Percentiles rank a stretch among this genome's conserved stretches.
These are phyloP conservation scores for Ctenopoma kingsleyae DNA, from an alignment of 2,797 vertebrate species.

Conservation along the genomic window DNA sequence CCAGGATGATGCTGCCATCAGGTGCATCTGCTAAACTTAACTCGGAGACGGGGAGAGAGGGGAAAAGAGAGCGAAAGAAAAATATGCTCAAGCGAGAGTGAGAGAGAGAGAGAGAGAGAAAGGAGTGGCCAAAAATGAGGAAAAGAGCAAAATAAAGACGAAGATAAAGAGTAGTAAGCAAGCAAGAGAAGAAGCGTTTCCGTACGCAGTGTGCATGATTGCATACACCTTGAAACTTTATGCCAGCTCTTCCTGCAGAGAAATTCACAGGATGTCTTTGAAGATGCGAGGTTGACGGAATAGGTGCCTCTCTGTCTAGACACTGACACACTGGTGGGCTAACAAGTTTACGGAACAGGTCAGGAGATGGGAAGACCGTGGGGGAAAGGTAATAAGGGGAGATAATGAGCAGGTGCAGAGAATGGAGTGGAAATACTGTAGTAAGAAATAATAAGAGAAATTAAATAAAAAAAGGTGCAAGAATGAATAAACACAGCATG, in stretches of 20 bases:
- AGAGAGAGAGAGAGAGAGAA: neutral
- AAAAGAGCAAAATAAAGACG: constrained; percentile 23
- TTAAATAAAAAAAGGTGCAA: constrained; percentile 39
- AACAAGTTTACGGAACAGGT: constrained; percentile 68
- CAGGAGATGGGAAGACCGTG: constrained; percentile 57
- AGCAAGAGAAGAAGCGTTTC: constrained; percentile 19
- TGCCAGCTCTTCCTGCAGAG: constrained; percentile 35
- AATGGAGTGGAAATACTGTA: constrained; percentile 35
- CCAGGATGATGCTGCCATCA: constrained; percentile 82
- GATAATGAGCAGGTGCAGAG: constrained; percentile 62
- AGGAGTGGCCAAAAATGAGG: constrained; percentile 43
- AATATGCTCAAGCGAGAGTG: constrained; percentile 4
- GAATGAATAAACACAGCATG: constrained; percentile 11
- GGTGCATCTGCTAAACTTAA: constrained; percentile 85
- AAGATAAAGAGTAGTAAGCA: neutral
- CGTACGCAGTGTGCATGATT: constrained; percentile 12
- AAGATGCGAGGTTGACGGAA: constrained; percentile 54
- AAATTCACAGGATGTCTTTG: constrained; percentile 62
- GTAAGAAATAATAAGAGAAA: constrained; percentile 44
- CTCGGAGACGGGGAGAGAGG: constrained; percentile 58
- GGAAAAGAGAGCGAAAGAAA: constrained; percentile 2
- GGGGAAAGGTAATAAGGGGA: constrained; percentile 44
- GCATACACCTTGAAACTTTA: constrained; percentile 49
- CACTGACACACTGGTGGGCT: constrained; percentile 51
- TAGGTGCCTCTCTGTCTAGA: constrained; percentile 54